Conservation (phyloP, 2,888 invertebrate species). For the Chalcosyrphus nemorum region DNA sequence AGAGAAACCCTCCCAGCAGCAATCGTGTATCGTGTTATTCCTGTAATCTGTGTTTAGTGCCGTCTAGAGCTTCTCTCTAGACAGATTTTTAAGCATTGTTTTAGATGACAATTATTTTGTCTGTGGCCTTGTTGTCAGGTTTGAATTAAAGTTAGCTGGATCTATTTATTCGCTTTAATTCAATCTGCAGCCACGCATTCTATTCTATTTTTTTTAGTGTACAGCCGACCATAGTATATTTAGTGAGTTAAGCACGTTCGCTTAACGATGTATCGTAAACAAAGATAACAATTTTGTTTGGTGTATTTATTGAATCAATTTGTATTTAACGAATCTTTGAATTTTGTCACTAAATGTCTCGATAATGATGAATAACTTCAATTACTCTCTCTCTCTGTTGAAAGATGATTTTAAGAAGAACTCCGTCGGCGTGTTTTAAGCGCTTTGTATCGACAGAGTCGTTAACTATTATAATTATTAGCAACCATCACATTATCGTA, state of each 20-base stretch:
- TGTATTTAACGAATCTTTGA: slow-evolving; percentile 4
- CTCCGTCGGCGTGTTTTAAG: slow-evolving; percentile 25
- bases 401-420: slow-evolving; percentile 9
- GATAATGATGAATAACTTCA: not conserved
- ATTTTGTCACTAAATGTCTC: slow-evolving; percentile 16
- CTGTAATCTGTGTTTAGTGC: slow-evolving; percentile 60
- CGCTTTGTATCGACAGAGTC: slow-evolving; percentile 6
- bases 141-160: slow-evolving; percentile 59
- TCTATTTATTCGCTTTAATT: slow-evolving; percentile 56
- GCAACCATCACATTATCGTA: slow-evolving; percentile 38
- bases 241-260: slow-evolving; percentile 55
- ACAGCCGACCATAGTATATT: slow-evolving; percentile 11
- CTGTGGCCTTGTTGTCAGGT: slow-evolving; percentile 6
- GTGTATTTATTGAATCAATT: slow-evolving; percentile 47
- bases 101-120: slow-evolving; percentile 38
- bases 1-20: slow-evolving; percentile 50
- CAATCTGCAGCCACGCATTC: not conserved
- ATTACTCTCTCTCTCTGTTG: slow-evolving; percentile 9
- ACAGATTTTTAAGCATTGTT: slow-evolving; percentile 68
- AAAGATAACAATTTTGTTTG: not conserved
- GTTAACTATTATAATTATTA: not conserved
- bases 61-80: slow-evolving; percentile 63
- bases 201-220: slow-evolving; percentile 6
- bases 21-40: slow-evolving; percentile 54
- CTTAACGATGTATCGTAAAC: slow-evolving; percentile 35